Evolutionary conservation across 2,888 invertebrate species (phyloP), one percentile per base, ranked within the genome.

Genomic region (Pristionchus maxplancki): DNA sequence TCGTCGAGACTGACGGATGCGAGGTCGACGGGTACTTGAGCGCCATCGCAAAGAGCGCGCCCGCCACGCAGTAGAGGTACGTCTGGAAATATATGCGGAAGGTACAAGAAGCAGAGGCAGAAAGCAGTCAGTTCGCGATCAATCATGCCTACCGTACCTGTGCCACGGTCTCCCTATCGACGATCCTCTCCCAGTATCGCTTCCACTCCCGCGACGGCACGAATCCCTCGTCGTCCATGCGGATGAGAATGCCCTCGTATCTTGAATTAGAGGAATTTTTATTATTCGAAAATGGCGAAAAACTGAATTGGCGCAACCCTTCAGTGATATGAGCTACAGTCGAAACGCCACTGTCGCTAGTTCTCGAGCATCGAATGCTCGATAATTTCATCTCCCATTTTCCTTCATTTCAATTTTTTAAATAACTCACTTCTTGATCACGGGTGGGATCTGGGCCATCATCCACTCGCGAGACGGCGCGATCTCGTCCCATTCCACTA

Each of bases 41-140:
- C 0, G 98, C 98, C 92, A 99, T 95, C 13, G 97, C 97, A 96
- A 99, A 97, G 92, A 98, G 97, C 1, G 97, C 98, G 31, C 99
- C 99, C 0, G 98, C 97, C 89, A 98, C 96, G 90, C 98, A 97
- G 95, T 98, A 98, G 95, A 98, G 98, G 95, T 98, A 99, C 0
- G 98, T 98, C 96, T 93, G 78, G 24, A 87, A 31, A 8, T 1
- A 44, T 3, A 28, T 4, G 28, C 13, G 5, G 58, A 5, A 58
- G 5, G 58, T 13, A n/a, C 20, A 17, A 6, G 58, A 9, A 6
- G 44, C 44, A 44, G 44, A 44, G 44, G 8, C 31, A 74, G n/a
- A n/a, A n/a, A n/a, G n/a, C 20, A 24, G 9, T 74, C 74, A 74
- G 40, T 37, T 17, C 17, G 4, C 74, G 13, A 74, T 40, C 34